Evolutionary conservation across 1,140 invertebrate genomes (phyloP).

Genomic region (Cotesia typhae): DNA sequence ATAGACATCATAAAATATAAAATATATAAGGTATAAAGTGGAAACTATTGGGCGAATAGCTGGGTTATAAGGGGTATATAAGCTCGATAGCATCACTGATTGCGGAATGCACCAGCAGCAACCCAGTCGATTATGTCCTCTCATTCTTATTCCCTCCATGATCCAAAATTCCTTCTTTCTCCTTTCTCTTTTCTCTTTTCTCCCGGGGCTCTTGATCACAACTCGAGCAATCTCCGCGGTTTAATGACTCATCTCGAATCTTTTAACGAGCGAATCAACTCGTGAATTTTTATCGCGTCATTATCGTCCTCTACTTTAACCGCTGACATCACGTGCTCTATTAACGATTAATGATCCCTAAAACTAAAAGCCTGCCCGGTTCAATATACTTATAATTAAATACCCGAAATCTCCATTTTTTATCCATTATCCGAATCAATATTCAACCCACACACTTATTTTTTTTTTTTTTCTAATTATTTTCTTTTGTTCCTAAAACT

Average conservation of each 20-base stretch:
- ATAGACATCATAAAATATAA: neutral
- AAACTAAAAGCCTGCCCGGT: conserved; percentile 27
- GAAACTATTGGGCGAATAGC: conserved; percentile 6
- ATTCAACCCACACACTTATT: too few relatives aligned
- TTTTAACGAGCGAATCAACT: conserved; percentile 9
- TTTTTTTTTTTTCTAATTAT: too few relatives aligned
- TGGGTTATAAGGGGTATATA: too few relatives aligned
- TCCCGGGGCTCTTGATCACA: too few relatives aligned
- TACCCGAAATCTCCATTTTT: too few relatives aligned
- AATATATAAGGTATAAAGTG: neutral
- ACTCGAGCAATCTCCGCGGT: neutral
- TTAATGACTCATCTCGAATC: neutral
- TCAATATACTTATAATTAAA: conserved; percentile 1
- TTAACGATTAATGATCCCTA: conserved; percentile 14
- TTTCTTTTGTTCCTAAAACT: too few relatives aligned
- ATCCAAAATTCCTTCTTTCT: too few relatives aligned
- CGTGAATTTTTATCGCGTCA: conserved; percentile 8
- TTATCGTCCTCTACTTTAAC: neutral
- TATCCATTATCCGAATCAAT: too few relatives aligned
- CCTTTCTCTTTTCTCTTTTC: too few relatives aligned
- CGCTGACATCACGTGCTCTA: neutral
- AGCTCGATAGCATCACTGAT: neutral
- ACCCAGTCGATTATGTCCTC: neutral
- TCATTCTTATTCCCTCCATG: neutral
- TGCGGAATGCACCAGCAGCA: neutral